Evolutionary conservation across 2,888 invertebrate genomes (phyloP).

Genomic region (Mythimna impura): DNA sequence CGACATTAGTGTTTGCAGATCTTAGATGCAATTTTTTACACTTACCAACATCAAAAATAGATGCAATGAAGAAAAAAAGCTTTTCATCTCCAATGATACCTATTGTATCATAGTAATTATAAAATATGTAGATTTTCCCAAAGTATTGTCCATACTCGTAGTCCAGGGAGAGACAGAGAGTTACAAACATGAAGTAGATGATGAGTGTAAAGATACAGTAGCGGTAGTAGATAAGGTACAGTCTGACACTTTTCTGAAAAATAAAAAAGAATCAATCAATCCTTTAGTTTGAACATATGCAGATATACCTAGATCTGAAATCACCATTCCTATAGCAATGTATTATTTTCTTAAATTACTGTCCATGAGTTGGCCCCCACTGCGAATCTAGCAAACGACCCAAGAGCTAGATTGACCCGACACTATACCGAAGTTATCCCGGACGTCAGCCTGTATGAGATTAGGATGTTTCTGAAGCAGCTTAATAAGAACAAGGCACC

Average conservation of each 20-base stretch:
- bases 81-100: not conserved
- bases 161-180: not conserved
- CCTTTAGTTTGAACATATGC: not conserved
- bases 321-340: too few species aligned
- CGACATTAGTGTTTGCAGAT: not conserved
- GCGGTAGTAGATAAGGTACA: constrained; percentile 19
- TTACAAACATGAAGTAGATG: not conserved
- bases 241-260: constrained; percentile 39
- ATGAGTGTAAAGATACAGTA: constrained; percentile 31
- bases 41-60: constrained; percentile 28
- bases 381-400: too few species aligned
- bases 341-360: too few species aligned
- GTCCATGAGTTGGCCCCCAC: not conserved
- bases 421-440: too few species aligned
- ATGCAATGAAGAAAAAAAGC: not conserved
- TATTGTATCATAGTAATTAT: rapidly evolving
- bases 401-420: too few species aligned
- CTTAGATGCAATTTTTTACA: not conserved
- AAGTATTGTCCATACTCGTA: not conserved
- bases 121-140: constrained; percentile 12
- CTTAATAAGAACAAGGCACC: too few species aligned
- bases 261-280: not conserved
- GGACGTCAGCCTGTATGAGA: too few species aligned
- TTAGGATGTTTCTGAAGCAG: too few species aligned
- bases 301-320: too few species aligned